Base-by-base conservation (phyloP, 2,888 invertebrate genomes). In the Yponomeuta evonymella region DNA sequence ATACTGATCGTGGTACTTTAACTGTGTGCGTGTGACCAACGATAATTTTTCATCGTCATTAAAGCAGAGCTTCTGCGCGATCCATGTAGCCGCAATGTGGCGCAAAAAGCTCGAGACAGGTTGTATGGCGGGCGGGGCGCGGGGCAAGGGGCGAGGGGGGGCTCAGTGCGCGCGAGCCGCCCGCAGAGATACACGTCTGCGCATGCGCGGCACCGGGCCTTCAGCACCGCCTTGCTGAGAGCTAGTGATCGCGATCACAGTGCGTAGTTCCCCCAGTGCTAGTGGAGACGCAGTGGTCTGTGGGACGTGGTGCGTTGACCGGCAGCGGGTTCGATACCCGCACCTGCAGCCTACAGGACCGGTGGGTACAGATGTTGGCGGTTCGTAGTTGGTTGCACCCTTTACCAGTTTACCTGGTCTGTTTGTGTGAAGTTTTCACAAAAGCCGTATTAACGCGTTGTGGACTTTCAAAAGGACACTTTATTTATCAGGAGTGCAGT, bases 71-170 rank as follows among this genome's bases (percentile, higher is more conserved):
- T 58, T 58, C 51, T 58, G 51, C 15, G 15, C 51, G 51, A 15
- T 58, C 15, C 51, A 15, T 15, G 12, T 5, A 58, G 51, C 2
- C 51, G 11, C 10, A 2, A 5, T 10, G 51, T 84, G 79, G 82
- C 82, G 85, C 83, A 87, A 88, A 89, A 88, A 88, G 88, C 86
- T 86, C 77, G 74, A 76, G 81, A 83, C 86, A 84, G 86, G 87
- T 84, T 83, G 85, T 75, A 75, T 73, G 75, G 76, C 75, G 75
- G 71, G 15, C 71, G 74, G 72, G 72, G 75, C 73, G 8, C 5
- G 43, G 43, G 43, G 43, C 9, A 8, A 3, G 62, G 63, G 58
- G 67, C 43, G 43, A 67, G 29, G 64, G 29, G 33, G 65, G 71
- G 69, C 80, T 77, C 85, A 86, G 89, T 87, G 81, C 81, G 85